phyloP scores from a whole-genome alignment of 2,113 vertebrate genomes.

The Oreochromis tanganicae region DNA sequence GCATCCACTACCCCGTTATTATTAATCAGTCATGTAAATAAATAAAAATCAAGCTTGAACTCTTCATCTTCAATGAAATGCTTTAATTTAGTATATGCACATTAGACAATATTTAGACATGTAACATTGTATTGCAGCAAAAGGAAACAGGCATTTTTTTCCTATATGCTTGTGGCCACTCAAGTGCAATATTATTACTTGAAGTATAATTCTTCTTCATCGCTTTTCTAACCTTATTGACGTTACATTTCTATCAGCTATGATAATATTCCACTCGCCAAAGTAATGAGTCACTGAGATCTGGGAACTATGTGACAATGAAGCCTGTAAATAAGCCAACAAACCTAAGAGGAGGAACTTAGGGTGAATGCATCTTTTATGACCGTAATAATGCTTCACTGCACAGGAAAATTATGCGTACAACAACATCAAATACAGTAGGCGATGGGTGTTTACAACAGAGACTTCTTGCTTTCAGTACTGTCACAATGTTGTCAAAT shows the following conservation, averaged over 20 bases:
- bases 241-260: neutral
- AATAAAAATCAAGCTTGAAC: neutral
- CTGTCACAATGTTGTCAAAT: neutral
- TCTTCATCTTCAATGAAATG: neutral
- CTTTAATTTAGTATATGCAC: constrained; percentile 37
- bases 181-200: neutral
- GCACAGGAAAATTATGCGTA: neutral
- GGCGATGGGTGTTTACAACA: neutral
- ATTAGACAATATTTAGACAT: constrained; percentile 38
- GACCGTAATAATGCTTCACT: neutral
- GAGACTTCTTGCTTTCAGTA: neutral
- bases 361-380: neutral
- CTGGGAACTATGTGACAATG: neutral
- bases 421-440: neutral
- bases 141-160: neutral
- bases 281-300: neutral
- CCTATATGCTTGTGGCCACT: neutral
- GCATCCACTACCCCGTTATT: neutral
- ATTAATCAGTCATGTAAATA: neutral
- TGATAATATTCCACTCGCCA: neutral
- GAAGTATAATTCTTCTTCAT: neutral
- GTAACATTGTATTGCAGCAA: constrained; percentile 9
- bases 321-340: neutral
- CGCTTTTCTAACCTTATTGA: neutral
- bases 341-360: neutral